A percentile compares a stretch with the other conserved stretches of the same genome.
phyloP scores from a whole-genome alignment of 1,140 invertebrate species.

The Drosophila subpulchrella region DNA sequence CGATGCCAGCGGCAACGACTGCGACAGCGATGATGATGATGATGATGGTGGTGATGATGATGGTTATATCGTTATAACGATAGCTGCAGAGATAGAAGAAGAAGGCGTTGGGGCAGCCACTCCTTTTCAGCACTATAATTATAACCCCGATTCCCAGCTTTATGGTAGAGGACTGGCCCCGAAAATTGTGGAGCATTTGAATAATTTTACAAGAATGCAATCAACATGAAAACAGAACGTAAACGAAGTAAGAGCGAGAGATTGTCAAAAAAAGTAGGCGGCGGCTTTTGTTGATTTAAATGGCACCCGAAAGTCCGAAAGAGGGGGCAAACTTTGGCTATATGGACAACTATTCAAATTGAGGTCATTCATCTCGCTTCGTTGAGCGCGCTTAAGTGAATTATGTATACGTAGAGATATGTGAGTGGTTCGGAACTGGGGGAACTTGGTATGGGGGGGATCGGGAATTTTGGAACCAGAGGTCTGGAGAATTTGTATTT shows the following conservation, averaged over 20 bases:
- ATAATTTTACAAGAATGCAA: constrained; percentile 80
- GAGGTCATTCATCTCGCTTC: constrained; percentile 84
- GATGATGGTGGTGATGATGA: constrained; percentile 9
- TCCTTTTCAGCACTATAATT: constrained; percentile 69
- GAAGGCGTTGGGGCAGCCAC: constrained; percentile 58
- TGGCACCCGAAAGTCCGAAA: constrained; percentile 70
- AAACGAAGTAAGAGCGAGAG: constrained; percentile 52
- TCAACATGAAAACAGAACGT: constrained; percentile 52
- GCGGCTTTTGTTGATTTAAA: constrained; percentile 74
- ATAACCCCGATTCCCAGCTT: constrained; percentile 73
- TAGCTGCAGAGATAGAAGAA: constrained; percentile 11
- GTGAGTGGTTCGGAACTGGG: constrained; percentile 1
- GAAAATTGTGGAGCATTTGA: constrained; percentile 81
- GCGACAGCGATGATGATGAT: constrained; percentile 3
- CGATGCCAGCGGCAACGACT: constrained; percentile 49
- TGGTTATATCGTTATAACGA: constrained; percentile 21
- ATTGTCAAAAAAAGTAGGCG: constrained; percentile 68
- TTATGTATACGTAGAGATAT: constrained; percentile 61
- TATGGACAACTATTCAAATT: constrained; percentile 79
- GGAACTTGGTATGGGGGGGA: not conserved
- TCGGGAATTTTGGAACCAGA: not conserved
- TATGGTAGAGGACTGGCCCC: constrained; percentile 67
- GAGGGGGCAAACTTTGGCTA: constrained; percentile 19
- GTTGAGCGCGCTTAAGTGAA: constrained; percentile 82
- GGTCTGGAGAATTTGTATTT: not conserved